These are phyloP conservation scores for Doryteuthis pealeii DNA, from an alignment of 1,140 invertebrate genomes.

Conservation along the genomic window DNA sequence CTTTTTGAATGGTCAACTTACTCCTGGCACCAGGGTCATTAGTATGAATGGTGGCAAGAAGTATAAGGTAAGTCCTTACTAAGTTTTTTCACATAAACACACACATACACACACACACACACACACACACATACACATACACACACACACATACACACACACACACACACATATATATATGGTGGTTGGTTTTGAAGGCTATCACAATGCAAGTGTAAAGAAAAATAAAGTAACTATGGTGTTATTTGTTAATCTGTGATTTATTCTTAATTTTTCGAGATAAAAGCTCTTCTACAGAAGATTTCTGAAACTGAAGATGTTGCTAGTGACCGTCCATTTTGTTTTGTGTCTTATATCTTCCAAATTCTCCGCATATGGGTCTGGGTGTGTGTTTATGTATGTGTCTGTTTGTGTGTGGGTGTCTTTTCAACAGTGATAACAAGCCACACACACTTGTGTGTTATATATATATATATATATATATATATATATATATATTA, in stretches of 20 bases:
- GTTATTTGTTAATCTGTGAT: too few relatives aligned
- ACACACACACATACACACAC: background rate
- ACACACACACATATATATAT: background rate
- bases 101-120: background rate
- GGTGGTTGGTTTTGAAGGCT: too few relatives aligned
- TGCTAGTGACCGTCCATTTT: too few relatives aligned
- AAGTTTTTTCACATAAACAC: background rate
- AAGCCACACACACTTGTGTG: background rate
- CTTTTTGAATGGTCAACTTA: slow-evolving; percentile 40
- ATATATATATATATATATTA: slow-evolving; percentile 1
- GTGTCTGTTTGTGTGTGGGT: background rate
- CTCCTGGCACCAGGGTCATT: slow-evolving; percentile 33
- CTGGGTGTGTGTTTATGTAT: too few relatives aligned
- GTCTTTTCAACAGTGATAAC: background rate
- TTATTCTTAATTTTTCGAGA: too few relatives aligned
- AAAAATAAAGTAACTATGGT: too few relatives aligned
- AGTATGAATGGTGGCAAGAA: slow-evolving; percentile 28
- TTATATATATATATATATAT: background rate
- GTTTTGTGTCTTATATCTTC: too few relatives aligned
- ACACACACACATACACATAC: background rate
- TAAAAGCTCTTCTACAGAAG: too few relatives aligned
- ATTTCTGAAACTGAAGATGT: too few relatives aligned
- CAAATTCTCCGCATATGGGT: too few relatives aligned
- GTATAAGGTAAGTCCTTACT: slow-evolving; percentile 23
- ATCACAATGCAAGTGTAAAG: too few relatives aligned